These are phyloP conservation scores for Melolontha melolontha DNA, from an alignment of 2,888 invertebrate species.

Conservation along the genomic window DNA sequence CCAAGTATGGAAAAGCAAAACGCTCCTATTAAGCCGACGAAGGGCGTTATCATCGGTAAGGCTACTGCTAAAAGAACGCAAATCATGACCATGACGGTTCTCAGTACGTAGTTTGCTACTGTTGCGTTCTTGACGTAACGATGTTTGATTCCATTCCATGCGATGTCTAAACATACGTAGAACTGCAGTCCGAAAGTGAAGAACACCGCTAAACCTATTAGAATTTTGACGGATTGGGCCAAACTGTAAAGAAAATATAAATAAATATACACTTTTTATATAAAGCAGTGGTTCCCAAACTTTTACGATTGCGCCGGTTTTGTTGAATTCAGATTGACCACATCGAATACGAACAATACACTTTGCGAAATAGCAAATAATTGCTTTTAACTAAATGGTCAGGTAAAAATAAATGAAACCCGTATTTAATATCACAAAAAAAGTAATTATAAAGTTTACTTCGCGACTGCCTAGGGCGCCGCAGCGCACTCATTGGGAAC, in stretches of 20 bases:
- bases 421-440: too few species aligned
- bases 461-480: too few species aligned
- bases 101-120: conserved; percentile 81
- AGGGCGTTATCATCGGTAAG: conserved; percentile 89
- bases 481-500: too few species aligned
- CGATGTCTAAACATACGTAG: conserved; percentile 94
- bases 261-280: too few species aligned
- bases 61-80: conserved; percentile 84
- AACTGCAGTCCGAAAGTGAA: conserved; percentile 97
- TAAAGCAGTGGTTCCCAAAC: too few species aligned
- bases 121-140: conserved; percentile 71
- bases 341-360: too few species aligned
- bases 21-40: conserved; percentile 93
- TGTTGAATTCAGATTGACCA: too few species aligned
- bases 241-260: conserved; percentile 70
- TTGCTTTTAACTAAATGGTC: too few species aligned
- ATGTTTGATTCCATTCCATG: conserved; percentile 86
- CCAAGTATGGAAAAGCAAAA: conserved; percentile 94
- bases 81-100: conserved; percentile 74
- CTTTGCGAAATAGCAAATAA: too few species aligned
- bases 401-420: too few species aligned
- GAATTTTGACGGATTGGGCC: conserved; percentile 86
- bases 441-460: too few species aligned
- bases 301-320: too few species aligned
- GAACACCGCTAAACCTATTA: conserved; percentile 91